Evolutionary conservation across 2,888 invertebrate genomes (phyloP).

Genomic region (Pimpla rufipes): DNA sequence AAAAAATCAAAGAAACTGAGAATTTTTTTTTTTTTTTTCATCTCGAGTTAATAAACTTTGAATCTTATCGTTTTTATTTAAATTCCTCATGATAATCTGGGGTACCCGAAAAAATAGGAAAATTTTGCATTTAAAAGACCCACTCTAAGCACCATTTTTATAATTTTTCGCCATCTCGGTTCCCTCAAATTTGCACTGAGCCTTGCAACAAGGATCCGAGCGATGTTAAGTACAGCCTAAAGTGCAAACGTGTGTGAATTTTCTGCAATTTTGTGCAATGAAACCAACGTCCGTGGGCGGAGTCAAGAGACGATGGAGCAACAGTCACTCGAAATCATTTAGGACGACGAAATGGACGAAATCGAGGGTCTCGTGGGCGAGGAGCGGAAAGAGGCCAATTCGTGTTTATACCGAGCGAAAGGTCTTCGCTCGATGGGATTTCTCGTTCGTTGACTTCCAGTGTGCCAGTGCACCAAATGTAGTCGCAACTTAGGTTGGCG

Average conservation of each 20-base stretch:
- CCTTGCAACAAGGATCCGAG: no score
- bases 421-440: slow-evolving; percentile 64
- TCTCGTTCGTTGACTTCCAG: slow-evolving; percentile 74
- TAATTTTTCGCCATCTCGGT: no score
- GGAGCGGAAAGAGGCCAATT: slow-evolving; percentile 41
- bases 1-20: no score
- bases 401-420: slow-evolving; percentile 41
- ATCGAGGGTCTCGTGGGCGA: background rate
- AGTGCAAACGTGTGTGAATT: background rate
- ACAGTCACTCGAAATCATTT: background rate
- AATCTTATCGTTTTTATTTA: no score
- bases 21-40: no score
- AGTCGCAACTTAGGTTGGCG: slow-evolving; percentile 78
- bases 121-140: no score
- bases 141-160: no score
- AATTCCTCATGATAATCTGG: no score
- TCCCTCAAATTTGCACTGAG: no score
- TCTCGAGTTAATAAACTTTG: no score
- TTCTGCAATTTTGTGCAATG: background rate
- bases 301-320: background rate
- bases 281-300: background rate
- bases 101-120: no score
- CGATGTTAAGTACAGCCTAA: no score
- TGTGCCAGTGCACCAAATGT: slow-evolving; percentile 73
- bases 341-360: background rate